Percentiles rank a stretch among this genome's conserved stretches.
Conservation (phyloP, 64 coral and sea anemone species). For the Montipora cactus region DNA sequence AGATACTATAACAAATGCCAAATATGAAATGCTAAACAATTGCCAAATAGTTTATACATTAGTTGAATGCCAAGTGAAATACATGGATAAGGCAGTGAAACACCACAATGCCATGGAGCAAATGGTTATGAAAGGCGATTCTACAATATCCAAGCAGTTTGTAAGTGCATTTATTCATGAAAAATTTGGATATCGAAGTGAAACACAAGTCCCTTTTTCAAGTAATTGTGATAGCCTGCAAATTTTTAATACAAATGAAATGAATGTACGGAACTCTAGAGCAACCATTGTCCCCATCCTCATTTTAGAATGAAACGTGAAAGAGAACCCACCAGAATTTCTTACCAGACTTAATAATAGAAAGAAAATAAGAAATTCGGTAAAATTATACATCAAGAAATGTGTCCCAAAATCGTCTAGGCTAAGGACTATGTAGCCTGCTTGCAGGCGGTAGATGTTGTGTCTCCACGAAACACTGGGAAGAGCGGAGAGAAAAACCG, state of each 20-base stretch:
- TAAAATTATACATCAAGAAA: slow-evolving; percentile 37
- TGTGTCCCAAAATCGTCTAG: slow-evolving; percentile 14
- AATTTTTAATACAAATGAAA: slow-evolving; percentile 28
- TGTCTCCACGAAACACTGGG: not conserved
- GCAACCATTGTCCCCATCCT: slow-evolving; percentile 1
- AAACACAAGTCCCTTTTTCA: not conserved
- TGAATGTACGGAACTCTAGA: slow-evolving; percentile 14
- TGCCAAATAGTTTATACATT: slow-evolving; percentile 6
- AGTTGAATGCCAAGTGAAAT: not conserved
- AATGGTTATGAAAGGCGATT: not conserved
- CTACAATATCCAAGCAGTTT: not conserved
- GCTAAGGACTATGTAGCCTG: slow-evolving; percentile 11
- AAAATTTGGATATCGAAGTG: not conserved
- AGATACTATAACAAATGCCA: slow-evolving; percentile 2
- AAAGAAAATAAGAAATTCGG: not conserved
- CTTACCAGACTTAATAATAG: slow-evolving; percentile 36
- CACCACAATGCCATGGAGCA: not conserved
- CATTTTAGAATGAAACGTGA: slow-evolving; percentile 39
- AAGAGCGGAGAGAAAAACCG: too few relatives aligned
- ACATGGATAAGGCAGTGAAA: not conserved
- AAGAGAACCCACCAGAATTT: slow-evolving; percentile 43
- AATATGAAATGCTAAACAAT: not conserved
- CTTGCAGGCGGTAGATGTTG: not conserved
- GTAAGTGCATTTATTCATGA: not conserved
- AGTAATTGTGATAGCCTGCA: not conserved